Evolutionary conservation across 2,888 invertebrate species (phyloP).

Genomic region (Nemoura dubitans): DNA sequence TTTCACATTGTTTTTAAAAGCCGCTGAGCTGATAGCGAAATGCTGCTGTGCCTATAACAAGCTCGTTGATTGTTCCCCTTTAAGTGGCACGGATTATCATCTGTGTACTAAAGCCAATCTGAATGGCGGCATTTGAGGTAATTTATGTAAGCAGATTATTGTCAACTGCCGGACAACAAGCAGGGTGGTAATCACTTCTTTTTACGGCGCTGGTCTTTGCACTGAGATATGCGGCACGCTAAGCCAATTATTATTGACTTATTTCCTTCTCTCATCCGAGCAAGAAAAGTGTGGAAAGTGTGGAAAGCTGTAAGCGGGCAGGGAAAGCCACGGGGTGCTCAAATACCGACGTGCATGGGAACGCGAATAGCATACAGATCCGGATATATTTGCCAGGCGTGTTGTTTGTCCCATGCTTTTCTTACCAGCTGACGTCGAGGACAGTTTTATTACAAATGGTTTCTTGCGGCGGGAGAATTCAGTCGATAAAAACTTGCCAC

Average conservation of each 20-base stretch:
- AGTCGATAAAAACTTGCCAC: neutral
- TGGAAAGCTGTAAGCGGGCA: neutral
- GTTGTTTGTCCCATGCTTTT: neutral
- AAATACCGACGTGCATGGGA: neutral
- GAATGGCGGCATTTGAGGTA: neutral
- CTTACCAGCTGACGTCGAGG: neutral
- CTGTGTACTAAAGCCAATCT: slow-evolving; percentile 16
- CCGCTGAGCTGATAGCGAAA: neutral
- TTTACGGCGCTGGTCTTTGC: neutral
- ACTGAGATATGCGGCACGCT: neutral
- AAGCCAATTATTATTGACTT: slow-evolving; percentile 40
- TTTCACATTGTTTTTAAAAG: too few relatives aligned
- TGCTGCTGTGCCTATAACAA: neutral
- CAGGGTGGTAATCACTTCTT: slow-evolving; percentile 29
- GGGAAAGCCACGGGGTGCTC: neutral
- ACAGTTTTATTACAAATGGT: neutral
- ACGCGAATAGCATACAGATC: slow-evolving; percentile 25
- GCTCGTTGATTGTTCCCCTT: slow-evolving; percentile 4
- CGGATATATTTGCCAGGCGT: neutral
- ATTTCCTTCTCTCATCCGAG: slow-evolving; percentile 18
- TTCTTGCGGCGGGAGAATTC: neutral
- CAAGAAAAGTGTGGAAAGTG: neutral
- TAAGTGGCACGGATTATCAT: slow-evolving; percentile 4
- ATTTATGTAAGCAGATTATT: slow-evolving; percentile 35
- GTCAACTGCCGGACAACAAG: slow-evolving; percentile 12